A percentile compares a stretch with the other conserved stretches of the same genome.
Evolutionary conservation across 2,797 vertebrate genomes (phyloP).

Genomic region (Crenichthys baileyi): DNA sequence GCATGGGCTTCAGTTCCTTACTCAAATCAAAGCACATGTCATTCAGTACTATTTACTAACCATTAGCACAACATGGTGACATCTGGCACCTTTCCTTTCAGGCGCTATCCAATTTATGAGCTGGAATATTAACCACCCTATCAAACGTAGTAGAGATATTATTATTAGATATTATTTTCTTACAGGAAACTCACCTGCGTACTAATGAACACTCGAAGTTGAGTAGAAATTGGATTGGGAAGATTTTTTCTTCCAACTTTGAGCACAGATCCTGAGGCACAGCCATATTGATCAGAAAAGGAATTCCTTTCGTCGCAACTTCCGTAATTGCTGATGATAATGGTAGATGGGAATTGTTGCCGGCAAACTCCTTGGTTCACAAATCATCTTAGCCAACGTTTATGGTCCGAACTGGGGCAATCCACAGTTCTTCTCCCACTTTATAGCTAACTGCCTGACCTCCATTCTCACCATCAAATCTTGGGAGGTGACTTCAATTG

Average conservation of each 20-base stretch:
- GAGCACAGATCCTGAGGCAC: background rate
- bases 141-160: background rate
- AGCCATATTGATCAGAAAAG: background rate
- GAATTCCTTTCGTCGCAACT: background rate
- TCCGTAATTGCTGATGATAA: background rate
- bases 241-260: background rate
- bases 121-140: background rate
- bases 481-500: background rate
- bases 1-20: background rate
- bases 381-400: background rate
- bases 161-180: too few relatives aligned
- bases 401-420: slow-evolving; percentile 3
- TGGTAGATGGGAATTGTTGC: background rate
- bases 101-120: background rate
- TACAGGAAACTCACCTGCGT: background rate
- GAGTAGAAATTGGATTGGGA: background rate
- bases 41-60: background rate
- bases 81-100: background rate
- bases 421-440: background rate
- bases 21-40: background rate
- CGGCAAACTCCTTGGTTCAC: background rate
- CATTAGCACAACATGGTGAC: background rate
- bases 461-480: background rate
- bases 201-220: background rate
- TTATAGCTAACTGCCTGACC: background rate